phyloP scores from a whole-genome alignment of 35 echinoderm and acorn worm species.

The Ophioderma brevispina region DNA sequence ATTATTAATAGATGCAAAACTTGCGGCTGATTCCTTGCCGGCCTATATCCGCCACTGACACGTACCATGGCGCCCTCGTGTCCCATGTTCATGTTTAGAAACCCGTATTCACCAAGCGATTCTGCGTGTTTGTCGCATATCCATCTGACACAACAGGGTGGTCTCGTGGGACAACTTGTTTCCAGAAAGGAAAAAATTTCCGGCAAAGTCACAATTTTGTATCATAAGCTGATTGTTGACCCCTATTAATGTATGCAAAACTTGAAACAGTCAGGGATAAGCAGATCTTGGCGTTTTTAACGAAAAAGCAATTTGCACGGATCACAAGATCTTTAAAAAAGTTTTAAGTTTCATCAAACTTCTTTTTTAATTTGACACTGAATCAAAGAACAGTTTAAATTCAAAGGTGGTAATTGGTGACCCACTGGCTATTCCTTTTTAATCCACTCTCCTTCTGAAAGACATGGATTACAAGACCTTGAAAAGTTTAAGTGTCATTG shows the following conservation, averaged over 20 bases:
- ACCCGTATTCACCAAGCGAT: background rate
- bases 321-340: no score
- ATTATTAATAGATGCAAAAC: conserved; percentile 15
- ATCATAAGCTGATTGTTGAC: background rate
- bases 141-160: background rate
- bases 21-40: background rate
- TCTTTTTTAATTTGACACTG: no score
- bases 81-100: conserved; percentile 5
- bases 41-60: conserved; percentile 4
- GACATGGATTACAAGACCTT: no score
- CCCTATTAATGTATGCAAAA: background rate
- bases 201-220: background rate
- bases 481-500: no score
- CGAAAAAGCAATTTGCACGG: no score
- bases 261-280: background rate
- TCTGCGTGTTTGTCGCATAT: conserved; percentile 1
- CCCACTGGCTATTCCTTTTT: no score
- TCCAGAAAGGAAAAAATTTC: background rate
- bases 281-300: no score
- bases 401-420: no score
- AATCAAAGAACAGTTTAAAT: no score
- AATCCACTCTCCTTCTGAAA: no score
- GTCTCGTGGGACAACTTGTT: background rate
- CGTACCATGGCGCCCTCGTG: background rate
- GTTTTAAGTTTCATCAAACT: no score